Conservation (phyloP, 2,113 vertebrate genomes). For the Rhinichthys klamathensis region DNA sequence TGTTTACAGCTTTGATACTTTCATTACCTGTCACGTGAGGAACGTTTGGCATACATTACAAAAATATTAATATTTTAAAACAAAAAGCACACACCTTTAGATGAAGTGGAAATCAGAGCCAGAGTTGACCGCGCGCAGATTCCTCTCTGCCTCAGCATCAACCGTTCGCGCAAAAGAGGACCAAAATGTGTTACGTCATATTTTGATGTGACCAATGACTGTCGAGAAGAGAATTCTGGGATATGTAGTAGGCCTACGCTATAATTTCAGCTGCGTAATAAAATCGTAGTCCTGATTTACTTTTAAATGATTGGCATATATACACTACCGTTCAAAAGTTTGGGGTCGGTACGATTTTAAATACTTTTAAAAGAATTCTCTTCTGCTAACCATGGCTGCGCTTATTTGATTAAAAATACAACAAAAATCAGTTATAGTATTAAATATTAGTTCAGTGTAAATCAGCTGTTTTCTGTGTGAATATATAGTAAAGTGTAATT, state of each 20-base stretch:
- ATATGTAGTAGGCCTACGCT: slow-evolving; percentile 43
- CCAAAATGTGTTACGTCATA: slow-evolving; percentile 53
- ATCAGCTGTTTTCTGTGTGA: too few relatives aligned
- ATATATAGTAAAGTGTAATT: too few relatives aligned
- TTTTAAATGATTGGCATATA: background rate
- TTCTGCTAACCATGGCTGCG: too few relatives aligned
- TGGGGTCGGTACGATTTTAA: too few relatives aligned
- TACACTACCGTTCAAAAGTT: too few relatives aligned
- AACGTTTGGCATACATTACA: background rate
- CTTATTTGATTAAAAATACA: too few relatives aligned
- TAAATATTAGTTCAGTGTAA: too few relatives aligned
- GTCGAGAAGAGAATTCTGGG: slow-evolving; percentile 24
- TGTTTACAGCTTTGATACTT: background rate
- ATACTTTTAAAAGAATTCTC: too few relatives aligned
- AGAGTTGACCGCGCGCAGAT: slow-evolving; percentile 37
- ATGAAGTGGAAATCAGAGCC: slow-evolving; percentile 5
- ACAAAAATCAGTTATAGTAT: too few relatives aligned
- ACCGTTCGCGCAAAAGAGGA: slow-evolving; percentile 68
- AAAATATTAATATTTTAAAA: background rate
- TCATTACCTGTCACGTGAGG: background rate
- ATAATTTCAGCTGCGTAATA: background rate
- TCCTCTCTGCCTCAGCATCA: slow-evolving; percentile 54
- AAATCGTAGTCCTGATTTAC: background rate
- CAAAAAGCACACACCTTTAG: slow-evolving; percentile 52
- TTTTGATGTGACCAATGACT: slow-evolving; percentile 55